These are phyloP conservation scores for Coryphaenoides rupestris DNA, from an alignment of 2,113 vertebrate species.

Conservation along the genomic window DNA sequence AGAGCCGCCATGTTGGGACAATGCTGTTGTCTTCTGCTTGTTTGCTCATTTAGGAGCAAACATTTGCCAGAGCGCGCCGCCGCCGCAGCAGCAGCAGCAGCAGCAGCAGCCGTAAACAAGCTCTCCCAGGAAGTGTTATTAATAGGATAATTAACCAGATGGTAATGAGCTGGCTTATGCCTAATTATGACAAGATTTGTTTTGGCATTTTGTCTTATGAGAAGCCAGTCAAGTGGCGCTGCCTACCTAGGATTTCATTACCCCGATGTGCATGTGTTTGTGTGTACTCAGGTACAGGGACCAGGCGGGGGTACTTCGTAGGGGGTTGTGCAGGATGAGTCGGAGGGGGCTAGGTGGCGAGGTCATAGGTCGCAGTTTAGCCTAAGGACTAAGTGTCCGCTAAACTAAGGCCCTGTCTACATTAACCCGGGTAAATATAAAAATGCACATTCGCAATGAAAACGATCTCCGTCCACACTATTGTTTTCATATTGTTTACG, in stretches of 20 bases:
- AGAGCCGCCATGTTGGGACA: conserved; percentile 84
- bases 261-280: conserved; percentile 84
- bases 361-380: no score
- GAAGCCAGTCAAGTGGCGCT: conserved; percentile 87
- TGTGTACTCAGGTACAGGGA: conserved; percentile 68
- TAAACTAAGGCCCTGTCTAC: no score
- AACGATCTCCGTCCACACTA: no score
- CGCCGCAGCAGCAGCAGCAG: conserved; percentile 72
- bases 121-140: conserved; percentile 97
- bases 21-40: conserved; percentile 92
- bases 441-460: no score
- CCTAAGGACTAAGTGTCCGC: no score
- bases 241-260: conserved; percentile 95
- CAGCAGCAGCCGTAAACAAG: conserved; percentile 81
- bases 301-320: no score
- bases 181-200: conserved; percentile 99
- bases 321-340: no score
- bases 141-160: conserved; percentile 99
- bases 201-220: conserved; percentile 92
- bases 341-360: no score
- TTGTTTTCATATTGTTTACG: no score
- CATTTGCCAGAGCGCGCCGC: conserved; percentile 86
- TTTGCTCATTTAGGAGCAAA: conserved; percentile 98
- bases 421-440: no score
- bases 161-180: conserved; percentile 98